Percentiles rank a stretch among this genome's conserved stretches.
Conservation (phyloP, 2,797 vertebrate species). For the Centropyge bicolor region DNA sequence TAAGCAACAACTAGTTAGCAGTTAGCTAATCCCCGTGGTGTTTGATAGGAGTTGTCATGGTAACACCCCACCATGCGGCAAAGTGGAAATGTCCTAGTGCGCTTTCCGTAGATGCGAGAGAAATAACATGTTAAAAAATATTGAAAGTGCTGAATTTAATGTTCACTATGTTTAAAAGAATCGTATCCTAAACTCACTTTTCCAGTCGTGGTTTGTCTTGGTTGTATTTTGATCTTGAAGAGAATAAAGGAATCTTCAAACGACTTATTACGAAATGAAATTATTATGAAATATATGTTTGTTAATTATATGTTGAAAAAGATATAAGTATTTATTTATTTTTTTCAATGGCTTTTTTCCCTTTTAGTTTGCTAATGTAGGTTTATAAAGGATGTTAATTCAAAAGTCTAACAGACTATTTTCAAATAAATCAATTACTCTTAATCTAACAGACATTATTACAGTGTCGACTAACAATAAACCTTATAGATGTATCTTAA, state of each 20-base stretch:
- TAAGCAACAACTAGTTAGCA: neutral
- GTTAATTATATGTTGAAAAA: too few species aligned
- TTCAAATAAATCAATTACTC: neutral
- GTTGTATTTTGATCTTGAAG: too few species aligned
- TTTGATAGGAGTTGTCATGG: slow-evolving; percentile 43
- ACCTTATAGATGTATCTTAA: neutral
- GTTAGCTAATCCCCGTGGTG: neutral
- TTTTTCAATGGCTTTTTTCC: too few species aligned
- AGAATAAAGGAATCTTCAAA: neutral
- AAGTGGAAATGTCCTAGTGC: slow-evolving; percentile 11
- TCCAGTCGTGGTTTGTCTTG: too few species aligned
- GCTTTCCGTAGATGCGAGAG: slow-evolving; percentile 29
- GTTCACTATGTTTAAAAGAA: too few species aligned
- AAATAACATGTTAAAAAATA: too few species aligned
- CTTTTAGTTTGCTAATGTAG: neutral
- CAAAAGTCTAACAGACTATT: neutral
- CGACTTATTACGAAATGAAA: too few species aligned
- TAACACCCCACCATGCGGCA: slow-evolving; percentile 15
- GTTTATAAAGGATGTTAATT: neutral
- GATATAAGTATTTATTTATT: too few species aligned
- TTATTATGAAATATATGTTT: too few species aligned
- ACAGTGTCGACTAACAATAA: neutral
- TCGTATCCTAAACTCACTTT: too few species aligned
- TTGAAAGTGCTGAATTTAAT: too few species aligned
- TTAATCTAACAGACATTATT: too few species aligned